Base-by-base conservation (phyloP, 2,888 invertebrate genomes). In the Lamproptera curius region DNA sequence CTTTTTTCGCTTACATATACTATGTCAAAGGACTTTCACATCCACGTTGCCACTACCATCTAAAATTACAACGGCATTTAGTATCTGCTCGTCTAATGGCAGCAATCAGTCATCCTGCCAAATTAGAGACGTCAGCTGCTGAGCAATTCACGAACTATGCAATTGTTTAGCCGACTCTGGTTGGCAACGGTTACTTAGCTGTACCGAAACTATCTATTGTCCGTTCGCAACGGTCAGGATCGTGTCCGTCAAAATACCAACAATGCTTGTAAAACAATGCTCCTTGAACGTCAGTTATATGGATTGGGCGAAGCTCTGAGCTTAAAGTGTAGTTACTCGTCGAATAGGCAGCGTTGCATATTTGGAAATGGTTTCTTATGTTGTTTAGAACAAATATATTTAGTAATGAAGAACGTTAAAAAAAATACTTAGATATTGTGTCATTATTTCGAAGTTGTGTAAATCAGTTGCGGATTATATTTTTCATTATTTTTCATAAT, bases 201-300 rank as follows among this genome's bases (percentile, higher is more conserved):
- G 68, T 70, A 71, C 57, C 54, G 50, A 63, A 73, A 75, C 71
- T 70, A 70, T 73, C 64, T 20, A 33, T 41, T 50, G 76, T 67
- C 70, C 67, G 65, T 67, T 59, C 60, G 64, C 60, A 67, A 67
- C 70, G 81, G 81, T 73, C 76, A 75, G 73, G 73, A 76, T 68
- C 73, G 68, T 75, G 83, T 83, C 83, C 78, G 72, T 85, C 85
- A 84, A 77, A 66, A 63, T 67, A 69, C 67, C 63, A 68, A 73
- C 71, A 70, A 73, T 63, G 61, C 61, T 61, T 65, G 26, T 17
- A 36, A 31, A 40, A 46, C 34, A 40, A 40, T 40, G 40, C 62
- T 66, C 61, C 56, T 55, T 56, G 53, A 39, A 33, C 42, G 41
- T 44, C 45, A 43, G 37, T 50, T 51, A 33, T 20, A 42, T 23